These are phyloP conservation scores for Gymnocheta viridis DNA, from an alignment of 2,888 invertebrate genomes.

Conservation along the genomic window DNA sequence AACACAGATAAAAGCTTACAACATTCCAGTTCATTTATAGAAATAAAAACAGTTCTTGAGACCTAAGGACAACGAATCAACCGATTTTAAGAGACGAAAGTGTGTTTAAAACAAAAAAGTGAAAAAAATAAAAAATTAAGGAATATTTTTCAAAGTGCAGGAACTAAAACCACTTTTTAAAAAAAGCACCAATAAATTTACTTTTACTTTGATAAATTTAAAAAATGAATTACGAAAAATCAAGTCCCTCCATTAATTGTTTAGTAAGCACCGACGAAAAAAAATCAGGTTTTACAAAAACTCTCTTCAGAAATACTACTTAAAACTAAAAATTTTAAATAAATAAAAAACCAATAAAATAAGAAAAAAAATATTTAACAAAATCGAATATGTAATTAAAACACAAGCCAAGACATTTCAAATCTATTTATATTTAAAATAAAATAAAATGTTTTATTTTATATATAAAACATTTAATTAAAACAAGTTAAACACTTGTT, in stretches of 20 bases:
- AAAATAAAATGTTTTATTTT: not conserved
- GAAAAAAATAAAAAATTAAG: not conserved
- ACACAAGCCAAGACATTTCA: not conserved
- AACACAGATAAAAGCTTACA: not conserved
- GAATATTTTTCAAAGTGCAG: not conserved
- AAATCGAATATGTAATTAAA: not conserved
- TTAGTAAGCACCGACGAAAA: conserved; percentile 1
- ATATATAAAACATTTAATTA: not conserved
- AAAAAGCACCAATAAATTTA: too few species aligned
- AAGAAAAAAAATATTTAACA: not conserved
- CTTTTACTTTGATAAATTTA: not conserved
- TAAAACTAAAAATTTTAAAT: too few species aligned
- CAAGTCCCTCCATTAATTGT: conserved; percentile 54
- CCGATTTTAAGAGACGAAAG: not conserved
- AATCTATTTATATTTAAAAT: not conserved
- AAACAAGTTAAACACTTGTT: not conserved
- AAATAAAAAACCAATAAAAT: not conserved
- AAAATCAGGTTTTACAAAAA: not conserved
- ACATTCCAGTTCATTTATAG: conserved; percentile 47
- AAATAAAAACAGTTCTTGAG: not conserved
- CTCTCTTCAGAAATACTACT: too few species aligned
- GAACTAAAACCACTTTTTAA: not conserved
- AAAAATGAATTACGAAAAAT: not conserved
- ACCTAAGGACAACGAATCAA: conserved; percentile 21
- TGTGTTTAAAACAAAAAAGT: not conserved